Base-by-base conservation (phyloP, 1,140 invertebrate species). In the Danaus melanippus region DNA sequence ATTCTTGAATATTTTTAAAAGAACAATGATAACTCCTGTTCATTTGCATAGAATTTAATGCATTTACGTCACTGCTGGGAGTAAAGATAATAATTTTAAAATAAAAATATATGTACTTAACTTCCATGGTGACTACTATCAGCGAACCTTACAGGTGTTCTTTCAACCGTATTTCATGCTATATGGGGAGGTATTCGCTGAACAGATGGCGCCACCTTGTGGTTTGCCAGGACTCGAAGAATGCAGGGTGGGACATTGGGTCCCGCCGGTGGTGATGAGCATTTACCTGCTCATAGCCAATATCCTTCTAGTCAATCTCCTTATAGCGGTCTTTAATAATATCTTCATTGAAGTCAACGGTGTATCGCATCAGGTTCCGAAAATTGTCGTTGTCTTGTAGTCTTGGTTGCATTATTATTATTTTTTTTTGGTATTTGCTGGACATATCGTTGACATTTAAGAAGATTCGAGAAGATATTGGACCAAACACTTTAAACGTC, bases 271-370 rank as follows among this genome's bases (percentile, higher is more conserved):
- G 32, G 94, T 96, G 48, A 99, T 99, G 98, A 94, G 95, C 58
- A 91, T 97, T 58, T 99, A 98, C 84, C 91, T 99, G 47, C 91
- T 99, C 68, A 93, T 98, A 59, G 96, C 97, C 41, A 99, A 98
- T 88, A 98, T 99, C 70, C 89, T 99, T 21, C 90, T 99, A 53
- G 96, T 99, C 66, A 99, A 98, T 85, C 90, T 99, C 15, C 91
- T 99, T 43, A 99, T 99, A 76, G 97, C 97, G 7, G 96, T 98
- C 12, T 99, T 99, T 89, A 99, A 99, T 87, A 98, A 98, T 81
- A 99, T 99, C 68, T 99, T 98, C 88, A 95, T 95, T 65, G 94
- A 97, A 83, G 96, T 98, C 52, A 98, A 98, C 88, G 94, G 95
- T 46, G 93, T 97, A 46, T 96, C 97, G 8, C 94, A 97, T 82